Base-by-base conservation (phyloP, 2,113 vertebrate species). In the Struthidea cinerea region DNA sequence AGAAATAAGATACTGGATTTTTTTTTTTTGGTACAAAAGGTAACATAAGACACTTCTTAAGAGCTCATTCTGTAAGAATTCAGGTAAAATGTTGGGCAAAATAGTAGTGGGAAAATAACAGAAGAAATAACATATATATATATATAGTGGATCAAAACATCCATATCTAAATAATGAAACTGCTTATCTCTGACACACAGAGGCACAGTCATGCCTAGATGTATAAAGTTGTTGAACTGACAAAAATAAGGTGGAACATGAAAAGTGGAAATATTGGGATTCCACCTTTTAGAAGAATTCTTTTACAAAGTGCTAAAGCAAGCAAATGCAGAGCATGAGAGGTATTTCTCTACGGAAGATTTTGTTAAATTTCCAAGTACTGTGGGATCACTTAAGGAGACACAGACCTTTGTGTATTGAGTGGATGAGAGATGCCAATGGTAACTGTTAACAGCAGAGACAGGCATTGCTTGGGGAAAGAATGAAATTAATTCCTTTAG, bases 401-500 rank as follows among this genome's bases (percentile, higher is more conserved):
- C 15, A 1, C 56, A 22, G 41, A 88, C 39, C 33, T 94, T 67
- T 91, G 78, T 70, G 46, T 73, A n/a, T 37, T 33, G 69, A 53
- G 41, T n/a, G 35, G 69, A 21, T 87, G 50, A 78, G 57, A 79
- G 82, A 87, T 94, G 69, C 75, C 61, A 86, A 3, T 67, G 87
- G 65, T 59, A n/a, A 56, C 75, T 57, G 52, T 69, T 95, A 94
- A 64, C 83, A 64, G 89, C 82, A 84, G 80, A 93, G 91, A 50
- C 49, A 42, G 83, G 55, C 73, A 60, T 87, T 87, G 75, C 93
- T 93, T 61, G 69, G 60, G 55, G 76, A 91, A 85, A 76, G 83
- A 94, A 84, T 86, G 35, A 89, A 92, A 94, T 96, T 94, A 89
- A 95, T 96, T 95, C 93, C 86, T 92, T 93, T 73, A 95, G 76